Conservation (phyloP, 35 echinoderm and acorn worm species). For the Acanthaster planci region DNA sequence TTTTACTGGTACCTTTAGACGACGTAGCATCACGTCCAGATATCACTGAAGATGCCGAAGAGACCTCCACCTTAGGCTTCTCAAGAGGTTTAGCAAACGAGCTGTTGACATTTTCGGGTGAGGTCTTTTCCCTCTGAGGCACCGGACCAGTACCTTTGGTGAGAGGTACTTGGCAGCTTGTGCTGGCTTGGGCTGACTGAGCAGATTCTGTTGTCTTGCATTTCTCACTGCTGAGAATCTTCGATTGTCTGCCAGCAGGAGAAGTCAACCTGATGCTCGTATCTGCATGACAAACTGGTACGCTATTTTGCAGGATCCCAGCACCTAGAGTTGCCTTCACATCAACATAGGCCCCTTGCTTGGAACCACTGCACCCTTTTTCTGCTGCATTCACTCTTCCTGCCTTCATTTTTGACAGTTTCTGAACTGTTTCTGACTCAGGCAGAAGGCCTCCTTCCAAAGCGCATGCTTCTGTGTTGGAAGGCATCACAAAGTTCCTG, state of each 20-base stretch:
- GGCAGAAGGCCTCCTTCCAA: neutral
- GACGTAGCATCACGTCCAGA: too few species aligned
- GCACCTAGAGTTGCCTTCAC: neutral
- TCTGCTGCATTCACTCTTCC: neutral
- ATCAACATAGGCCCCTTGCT: neutral
- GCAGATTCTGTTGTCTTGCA: neutral
- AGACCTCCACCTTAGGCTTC: too few species aligned
- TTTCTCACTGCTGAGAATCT: neutral
- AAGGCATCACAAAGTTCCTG: too few species aligned
- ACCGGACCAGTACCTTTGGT: neutral
- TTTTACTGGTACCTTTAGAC: too few species aligned
- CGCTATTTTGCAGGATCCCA: neutral
- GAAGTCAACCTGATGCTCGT: neutral
- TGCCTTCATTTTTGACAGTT: neutral
- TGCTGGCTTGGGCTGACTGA: neutral
- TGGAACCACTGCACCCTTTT: neutral
- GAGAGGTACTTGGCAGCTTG: neutral
- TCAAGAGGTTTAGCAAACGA: too few species aligned
- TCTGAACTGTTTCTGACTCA: neutral
- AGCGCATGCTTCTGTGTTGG: neutral
- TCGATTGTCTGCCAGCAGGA: neutral
- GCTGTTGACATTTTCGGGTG: too few species aligned
- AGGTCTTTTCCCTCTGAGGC: too few species aligned
- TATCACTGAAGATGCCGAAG: too few species aligned
- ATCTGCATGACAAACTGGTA: constrained; percentile 9